Evolutionary conservation across 2,113 vertebrate species (phyloP), one percentile per base, ranked within the genome.

Genomic region (Ptilorrhoa leucosticta): DNA sequence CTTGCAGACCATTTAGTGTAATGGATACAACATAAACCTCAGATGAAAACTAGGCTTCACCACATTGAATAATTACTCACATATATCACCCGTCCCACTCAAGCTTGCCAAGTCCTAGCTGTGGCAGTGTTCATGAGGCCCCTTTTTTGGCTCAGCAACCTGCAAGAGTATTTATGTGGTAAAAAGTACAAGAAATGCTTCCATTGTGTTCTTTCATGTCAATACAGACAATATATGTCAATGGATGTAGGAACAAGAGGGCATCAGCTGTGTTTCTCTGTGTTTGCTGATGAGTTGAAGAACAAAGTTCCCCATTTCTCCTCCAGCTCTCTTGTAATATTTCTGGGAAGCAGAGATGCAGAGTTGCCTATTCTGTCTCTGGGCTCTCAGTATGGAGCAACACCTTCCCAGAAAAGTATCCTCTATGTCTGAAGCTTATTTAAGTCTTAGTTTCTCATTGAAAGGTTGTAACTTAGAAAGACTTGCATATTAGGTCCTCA

Each of bases 11-110:
- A 14, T 83, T 95, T 91, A 88, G 56, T 72, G 57, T 68, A 82
- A 84, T 89, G 64, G 50, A 81, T 93, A 57, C 71, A 77, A 31
- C 45, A 65, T 80, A 86, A 83, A 88, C 71, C 48, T 94, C 48
- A 83, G 37, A 92, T 80, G 83, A 94, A 95, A 90, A 73, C 76
- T 77, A 50, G 63, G 45, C 71, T 94, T 95, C 68, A 92, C 53
- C 58, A 54, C 64, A 42, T 24, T 89, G 85, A 65, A 24, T 83
- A 90, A 86, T 40, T 65, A 47, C 40, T 73, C 37, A 68, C 40
- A 89, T 89, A 57, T 83, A 86, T 92, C 86, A 92, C 71, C 58
- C 40, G 40, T 61, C 68, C 54, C 31, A 16, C 37, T 83, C 50
- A 44, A 53, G 45, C 79, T 83, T 92, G 80, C 71, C 63, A 87